These are phyloP conservation scores for Cheilosia impressa DNA, from an alignment of 2,888 invertebrate species.

Conservation along the genomic window DNA sequence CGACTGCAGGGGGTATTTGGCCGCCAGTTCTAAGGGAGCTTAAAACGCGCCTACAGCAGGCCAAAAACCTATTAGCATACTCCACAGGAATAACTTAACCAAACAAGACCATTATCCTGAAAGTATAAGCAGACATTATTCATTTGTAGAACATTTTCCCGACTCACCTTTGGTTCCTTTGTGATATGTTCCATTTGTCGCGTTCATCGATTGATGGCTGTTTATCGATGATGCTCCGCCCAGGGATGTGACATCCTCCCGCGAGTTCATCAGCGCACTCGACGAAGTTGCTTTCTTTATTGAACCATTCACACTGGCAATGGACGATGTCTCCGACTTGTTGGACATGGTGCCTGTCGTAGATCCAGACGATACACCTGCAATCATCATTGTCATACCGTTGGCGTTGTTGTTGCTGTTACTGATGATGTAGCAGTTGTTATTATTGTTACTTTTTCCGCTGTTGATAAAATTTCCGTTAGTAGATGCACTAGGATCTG, in stretches of 20 bases:
- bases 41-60: no score
- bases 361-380: conserved; percentile 56
- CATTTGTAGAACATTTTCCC: no score
- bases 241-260: conserved; percentile 81
- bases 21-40: no score
- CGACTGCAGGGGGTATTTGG: no score
- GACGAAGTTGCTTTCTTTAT: conserved; percentile 74
- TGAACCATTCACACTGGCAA: conserved; percentile 76
- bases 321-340: conserved; percentile 77
- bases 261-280: conserved; percentile 78
- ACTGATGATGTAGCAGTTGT: conserved; percentile 55
- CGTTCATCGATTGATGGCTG: conserved; percentile 78
- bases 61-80: no score
- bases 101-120: no score
- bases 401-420: conserved; percentile 77
- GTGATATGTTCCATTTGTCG: conserved; percentile 49
- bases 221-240: conserved; percentile 81
- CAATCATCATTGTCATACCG: conserved; percentile 56
- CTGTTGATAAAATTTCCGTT: conserved; percentile 59
- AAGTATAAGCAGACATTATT: no score
- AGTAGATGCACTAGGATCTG: conserved; percentile 48
- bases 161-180: conserved; percentile 75
- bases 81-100: no score
- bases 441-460: conserved; percentile 46
- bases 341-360: conserved; percentile 53